A percentile compares a stretch with the other conserved stretches of the same genome.
Conservation (phyloP, 2,888 invertebrate genomes). For the Doris montereyensis region DNA sequence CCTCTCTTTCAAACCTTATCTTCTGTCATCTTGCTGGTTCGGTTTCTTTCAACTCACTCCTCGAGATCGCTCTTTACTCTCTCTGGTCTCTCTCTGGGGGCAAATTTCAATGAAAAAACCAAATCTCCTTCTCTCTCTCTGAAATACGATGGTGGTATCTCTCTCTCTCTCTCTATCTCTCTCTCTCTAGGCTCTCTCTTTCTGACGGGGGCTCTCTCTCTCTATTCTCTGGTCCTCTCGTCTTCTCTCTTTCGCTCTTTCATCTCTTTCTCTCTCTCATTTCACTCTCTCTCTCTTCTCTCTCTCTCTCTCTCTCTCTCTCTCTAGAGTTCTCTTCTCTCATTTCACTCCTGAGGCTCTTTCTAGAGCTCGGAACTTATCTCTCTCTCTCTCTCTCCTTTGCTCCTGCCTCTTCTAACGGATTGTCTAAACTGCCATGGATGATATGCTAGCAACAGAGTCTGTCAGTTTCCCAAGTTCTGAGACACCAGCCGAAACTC, state of each 20-base stretch:
- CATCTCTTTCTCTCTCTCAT: not conserved
- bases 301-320: not conserved
- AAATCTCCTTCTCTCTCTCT: too few species aligned
- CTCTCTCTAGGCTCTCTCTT: not conserved
- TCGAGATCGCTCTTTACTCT: too few species aligned
- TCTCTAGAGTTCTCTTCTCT: not conserved
- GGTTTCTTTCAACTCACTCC: constrained; percentile 2
- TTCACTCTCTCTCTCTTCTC: constrained; percentile 12
- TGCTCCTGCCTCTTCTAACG: not conserved
- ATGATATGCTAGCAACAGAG: too few species aligned
- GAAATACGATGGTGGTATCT: too few species aligned
- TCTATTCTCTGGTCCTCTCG: not conserved
- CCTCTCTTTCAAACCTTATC: not conserved
- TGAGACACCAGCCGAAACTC: too few species aligned
- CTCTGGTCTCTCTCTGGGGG: too few species aligned
- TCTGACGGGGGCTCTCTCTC: not conserved
- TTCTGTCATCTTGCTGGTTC: not conserved
- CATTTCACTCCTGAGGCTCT: not conserved
- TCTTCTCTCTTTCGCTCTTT: not conserved
- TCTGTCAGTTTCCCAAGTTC: too few species aligned
- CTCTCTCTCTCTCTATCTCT: not conserved
- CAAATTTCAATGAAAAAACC: too few species aligned
- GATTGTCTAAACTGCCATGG: not conserved
- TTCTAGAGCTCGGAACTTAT: not conserved
- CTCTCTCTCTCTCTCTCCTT: not conserved